A percentile compares a stretch with the other conserved stretches of the same genome.
These are phyloP conservation scores for Clivina fossor DNA, from an alignment of 2,888 invertebrate genomes.

Conservation along the genomic window DNA sequence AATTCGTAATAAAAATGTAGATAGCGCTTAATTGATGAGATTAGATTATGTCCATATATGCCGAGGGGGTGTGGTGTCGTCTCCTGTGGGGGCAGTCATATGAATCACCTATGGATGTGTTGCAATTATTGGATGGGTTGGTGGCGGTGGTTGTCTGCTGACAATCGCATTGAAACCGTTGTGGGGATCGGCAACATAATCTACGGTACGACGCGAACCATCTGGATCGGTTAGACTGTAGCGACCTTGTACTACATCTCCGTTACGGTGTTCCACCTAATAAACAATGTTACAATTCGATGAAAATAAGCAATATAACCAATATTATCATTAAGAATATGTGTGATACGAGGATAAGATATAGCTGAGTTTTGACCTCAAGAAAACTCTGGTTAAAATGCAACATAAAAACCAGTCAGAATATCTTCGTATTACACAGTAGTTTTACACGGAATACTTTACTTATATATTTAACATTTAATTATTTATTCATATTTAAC, in stretches of 20 bases:
- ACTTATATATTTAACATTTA: too few species aligned
- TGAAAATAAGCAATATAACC: too few species aligned
- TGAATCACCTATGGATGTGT: conserved; percentile 4
- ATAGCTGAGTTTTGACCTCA: too few species aligned
- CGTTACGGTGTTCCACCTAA: conserved; percentile 25
- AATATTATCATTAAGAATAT: too few species aligned
- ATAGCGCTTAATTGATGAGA: background rate
- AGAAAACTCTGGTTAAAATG: too few species aligned
- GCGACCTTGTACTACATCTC: conserved; percentile 29
- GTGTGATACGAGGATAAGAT: too few species aligned
- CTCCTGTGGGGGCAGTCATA: background rate
- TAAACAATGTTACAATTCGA: background rate
- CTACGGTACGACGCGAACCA: conserved; percentile 49
- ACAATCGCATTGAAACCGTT: conserved; percentile 50
- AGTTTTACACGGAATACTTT: too few species aligned
- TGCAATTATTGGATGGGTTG: conserved; percentile 5
- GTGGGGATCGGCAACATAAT: conserved; percentile 49
- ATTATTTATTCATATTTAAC: too few species aligned
- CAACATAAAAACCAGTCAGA: too few species aligned
- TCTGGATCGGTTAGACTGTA: conserved; percentile 51
- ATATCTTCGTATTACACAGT: too few species aligned
- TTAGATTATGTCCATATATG: background rate
- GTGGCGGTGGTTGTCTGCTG: conserved; percentile 44
- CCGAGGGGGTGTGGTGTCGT: conserved; percentile 4
- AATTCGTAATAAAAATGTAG: background rate